These are phyloP conservation scores for Parauchenoglanis ngamensis DNA, from an alignment of 2,797 vertebrate genomes.

Conservation along the genomic window DNA sequence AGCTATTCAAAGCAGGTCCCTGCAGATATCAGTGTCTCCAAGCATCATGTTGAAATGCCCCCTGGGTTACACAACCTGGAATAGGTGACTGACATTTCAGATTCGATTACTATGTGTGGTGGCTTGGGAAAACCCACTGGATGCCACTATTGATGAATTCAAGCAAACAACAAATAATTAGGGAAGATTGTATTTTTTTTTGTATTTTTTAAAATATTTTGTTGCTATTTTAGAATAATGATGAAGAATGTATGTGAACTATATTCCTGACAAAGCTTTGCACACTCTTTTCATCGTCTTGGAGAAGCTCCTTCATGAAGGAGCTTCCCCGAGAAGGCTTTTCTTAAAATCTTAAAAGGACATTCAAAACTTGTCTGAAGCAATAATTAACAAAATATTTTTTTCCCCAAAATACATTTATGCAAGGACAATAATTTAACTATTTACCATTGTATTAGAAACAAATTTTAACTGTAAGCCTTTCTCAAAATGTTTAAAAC, in stretches of 20 bases:
- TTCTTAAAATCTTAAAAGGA: neutral
- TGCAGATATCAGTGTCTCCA: neutral
- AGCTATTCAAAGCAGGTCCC: slow-evolving; percentile 10
- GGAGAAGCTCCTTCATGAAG: neutral
- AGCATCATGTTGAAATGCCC: slow-evolving; percentile 13
- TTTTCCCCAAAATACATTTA: neutral
- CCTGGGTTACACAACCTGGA: neutral
- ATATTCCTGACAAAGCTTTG: neutral
- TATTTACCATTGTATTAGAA: neutral
- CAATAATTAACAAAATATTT: neutral
- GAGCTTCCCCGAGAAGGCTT: neutral
- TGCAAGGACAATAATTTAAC: neutral
- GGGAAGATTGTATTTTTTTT: no score
- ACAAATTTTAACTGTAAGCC: neutral
- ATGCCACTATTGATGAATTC: neutral
- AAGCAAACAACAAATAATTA: neutral
- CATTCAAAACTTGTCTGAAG: neutral
- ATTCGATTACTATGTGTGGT: neutral
- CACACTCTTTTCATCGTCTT: neutral
- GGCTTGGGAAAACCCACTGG: neutral
- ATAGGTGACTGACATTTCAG: slow-evolving; percentile 8
- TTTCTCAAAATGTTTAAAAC: neutral
- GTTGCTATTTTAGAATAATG: neutral
- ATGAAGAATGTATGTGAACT: no score
- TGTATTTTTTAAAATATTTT: neutral